These are phyloP conservation scores for Acanthiza pusilla DNA, from an alignment of 2,797 vertebrate genomes.

Conservation along the genomic window DNA sequence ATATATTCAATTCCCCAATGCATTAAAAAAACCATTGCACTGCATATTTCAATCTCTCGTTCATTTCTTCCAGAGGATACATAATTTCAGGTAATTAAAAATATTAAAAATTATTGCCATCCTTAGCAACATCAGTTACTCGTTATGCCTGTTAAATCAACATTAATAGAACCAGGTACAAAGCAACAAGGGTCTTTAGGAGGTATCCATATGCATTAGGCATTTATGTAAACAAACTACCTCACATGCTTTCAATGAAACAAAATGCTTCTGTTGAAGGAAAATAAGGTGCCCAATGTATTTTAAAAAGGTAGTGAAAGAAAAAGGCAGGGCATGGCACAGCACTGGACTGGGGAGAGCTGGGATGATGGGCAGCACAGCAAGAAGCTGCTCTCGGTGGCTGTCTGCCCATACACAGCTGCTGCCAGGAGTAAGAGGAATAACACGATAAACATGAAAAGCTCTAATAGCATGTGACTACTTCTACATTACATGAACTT, in stretches of 20 bases:
- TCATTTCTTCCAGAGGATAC: neutral
- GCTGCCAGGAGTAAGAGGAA: neutral
- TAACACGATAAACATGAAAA: neutral
- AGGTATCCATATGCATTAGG: neutral
- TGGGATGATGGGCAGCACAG: accelerated
- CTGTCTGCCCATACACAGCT: neutral
- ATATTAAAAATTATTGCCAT: neutral
- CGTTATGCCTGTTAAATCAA: neutral
- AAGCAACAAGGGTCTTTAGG: neutral
- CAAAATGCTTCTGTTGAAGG: neutral
- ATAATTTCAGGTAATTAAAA: slow-evolving; percentile 6
- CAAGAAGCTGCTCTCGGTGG: neutral
- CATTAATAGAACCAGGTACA: neutral
- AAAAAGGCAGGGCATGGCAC: neutral
- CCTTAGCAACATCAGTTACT: neutral
- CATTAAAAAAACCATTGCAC: neutral
- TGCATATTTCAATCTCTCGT: neutral
- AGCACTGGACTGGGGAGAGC: neutral
- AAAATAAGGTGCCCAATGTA: neutral
- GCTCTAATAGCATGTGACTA: neutral
- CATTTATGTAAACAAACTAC: neutral
- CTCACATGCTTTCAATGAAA: neutral
- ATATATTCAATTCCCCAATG: neutral
- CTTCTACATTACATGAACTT: neutral
- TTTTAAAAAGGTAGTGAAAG: neutral